Evolutionary conservation across 2,113 vertebrate genomes (phyloP), one percentile per base, ranked within the genome.

Genomic region (Orcinus orca): DNA sequence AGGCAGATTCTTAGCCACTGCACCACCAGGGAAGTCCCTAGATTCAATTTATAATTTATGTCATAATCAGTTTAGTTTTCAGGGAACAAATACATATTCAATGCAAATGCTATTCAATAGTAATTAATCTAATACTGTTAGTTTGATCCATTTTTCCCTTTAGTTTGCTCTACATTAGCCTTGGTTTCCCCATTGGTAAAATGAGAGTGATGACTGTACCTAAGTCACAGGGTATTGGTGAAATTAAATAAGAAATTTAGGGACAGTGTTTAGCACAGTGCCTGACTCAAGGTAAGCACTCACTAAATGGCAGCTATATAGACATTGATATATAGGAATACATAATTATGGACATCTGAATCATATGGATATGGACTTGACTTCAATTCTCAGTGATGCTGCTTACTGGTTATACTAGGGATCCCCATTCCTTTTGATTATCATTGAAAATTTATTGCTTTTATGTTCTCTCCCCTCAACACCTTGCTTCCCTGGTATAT

Each of bases 191-290:
- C 14, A 26, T 38, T 87, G 23, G 47, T 86, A 95, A 79, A 90
- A 87, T 87, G 63, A 41, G 11, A 17, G 10, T 84, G 4, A 55
- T 7, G 74, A 53, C 7, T 70, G 8, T 70, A 73, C 63, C 23
- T 92, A 53, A 47, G 8, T 95, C 67, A 70, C 3, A 84, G 23
- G n/a, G 6, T 90, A 67, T 21, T 62, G n/a, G 15, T 90, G 33
- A 83, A 86, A 77, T 84, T 83, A 90, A 87, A 79, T 96, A 36
- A 90, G 38, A 76, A 93, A n/a, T 91, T 93, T 14, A 55, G 65
- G 11, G 65, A 77, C 62, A 88, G 6, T 67, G 29, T 18, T 86
- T 89, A 81, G 38, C 18, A 82, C 29, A 53, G 26, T 83, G 29
- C 18, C 77, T 89, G 12, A 82, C 14, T 83, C 62, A 79, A 23